Conservation (phyloP, 2,797 vertebrate genomes). For the Sciurus carolinensis region DNA sequence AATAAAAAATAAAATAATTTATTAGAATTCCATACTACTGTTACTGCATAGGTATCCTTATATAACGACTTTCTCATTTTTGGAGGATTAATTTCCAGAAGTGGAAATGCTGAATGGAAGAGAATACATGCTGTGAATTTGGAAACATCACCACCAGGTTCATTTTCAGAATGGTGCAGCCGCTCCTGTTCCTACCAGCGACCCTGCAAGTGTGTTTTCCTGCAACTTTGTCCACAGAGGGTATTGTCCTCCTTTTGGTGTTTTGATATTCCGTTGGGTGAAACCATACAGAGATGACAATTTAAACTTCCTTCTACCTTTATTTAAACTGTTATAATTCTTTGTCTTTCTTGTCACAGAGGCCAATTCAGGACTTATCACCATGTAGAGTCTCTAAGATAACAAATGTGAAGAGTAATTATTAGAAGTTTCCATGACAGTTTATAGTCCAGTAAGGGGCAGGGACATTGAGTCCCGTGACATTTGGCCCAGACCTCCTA, state of each 20-base stretch:
- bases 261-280: not conserved
- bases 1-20: not conserved
- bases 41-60: not conserved
- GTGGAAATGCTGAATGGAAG: not conserved
- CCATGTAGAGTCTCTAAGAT: not conserved
- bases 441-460: not conserved
- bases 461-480: no score
- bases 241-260: not conserved
- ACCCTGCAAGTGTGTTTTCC: not conserved
- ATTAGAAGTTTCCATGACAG: not conserved
- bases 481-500: not conserved
- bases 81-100: not conserved
- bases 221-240: not conserved
- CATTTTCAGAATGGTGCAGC: not conserved
- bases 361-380: not conserved
- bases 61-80: not conserved
- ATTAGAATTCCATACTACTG: not conserved
- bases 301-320: not conserved
- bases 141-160: not conserved
- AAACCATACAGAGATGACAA: not conserved
- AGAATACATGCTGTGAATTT: not conserved
- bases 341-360: constrained; percentile 15
- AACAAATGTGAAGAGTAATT: not conserved
- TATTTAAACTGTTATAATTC: not conserved
- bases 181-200: not conserved